Evolutionary conservation across 2,888 invertebrate genomes (phyloP).

Genomic region (Tetragonula carbonaria): DNA sequence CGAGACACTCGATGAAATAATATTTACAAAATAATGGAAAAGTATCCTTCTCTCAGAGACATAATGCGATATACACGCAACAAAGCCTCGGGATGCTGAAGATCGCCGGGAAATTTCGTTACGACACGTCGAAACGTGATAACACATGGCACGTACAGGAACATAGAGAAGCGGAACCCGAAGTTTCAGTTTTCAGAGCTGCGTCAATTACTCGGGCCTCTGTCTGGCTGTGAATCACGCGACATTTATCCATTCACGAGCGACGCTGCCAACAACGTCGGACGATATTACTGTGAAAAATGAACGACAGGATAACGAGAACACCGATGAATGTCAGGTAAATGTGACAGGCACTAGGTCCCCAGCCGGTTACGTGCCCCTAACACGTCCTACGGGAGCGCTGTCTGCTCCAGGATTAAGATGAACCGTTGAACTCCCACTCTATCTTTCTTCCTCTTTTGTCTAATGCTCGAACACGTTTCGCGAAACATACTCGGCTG

Average conservation of each 20-base stretch:
- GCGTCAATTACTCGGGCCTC: constrained; percentile 59
- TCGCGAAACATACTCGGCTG: not conserved
- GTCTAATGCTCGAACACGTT: not conserved
- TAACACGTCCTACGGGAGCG: constrained; percentile 45
- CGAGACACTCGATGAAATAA: no score
- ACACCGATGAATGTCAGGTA: constrained; percentile 63
- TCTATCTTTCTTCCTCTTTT: not conserved
- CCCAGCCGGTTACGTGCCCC: constrained; percentile 33
- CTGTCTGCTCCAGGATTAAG: constrained; percentile 27
- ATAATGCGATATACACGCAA: not conserved
- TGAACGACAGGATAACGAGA: constrained; percentile 59
- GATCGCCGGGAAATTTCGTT: not conserved
- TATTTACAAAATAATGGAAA: no score
- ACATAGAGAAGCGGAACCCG: not conserved
- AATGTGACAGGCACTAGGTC: constrained; percentile 50
- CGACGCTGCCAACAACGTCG: constrained; percentile 50
- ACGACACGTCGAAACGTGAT: not conserved
- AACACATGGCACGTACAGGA: not conserved
- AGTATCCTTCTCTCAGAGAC: not conserved
- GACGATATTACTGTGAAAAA: constrained; percentile 66
- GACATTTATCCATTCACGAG: constrained; percentile 64
- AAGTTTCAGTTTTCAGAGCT: not conserved
- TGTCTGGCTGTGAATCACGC: constrained; percentile 55
- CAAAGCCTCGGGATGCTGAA: not conserved
- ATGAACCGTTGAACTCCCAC: not conserved